These are phyloP conservation scores for Aphis craccivora DNA, from an alignment of 1,140 invertebrate species.

Conservation along the genomic window DNA sequence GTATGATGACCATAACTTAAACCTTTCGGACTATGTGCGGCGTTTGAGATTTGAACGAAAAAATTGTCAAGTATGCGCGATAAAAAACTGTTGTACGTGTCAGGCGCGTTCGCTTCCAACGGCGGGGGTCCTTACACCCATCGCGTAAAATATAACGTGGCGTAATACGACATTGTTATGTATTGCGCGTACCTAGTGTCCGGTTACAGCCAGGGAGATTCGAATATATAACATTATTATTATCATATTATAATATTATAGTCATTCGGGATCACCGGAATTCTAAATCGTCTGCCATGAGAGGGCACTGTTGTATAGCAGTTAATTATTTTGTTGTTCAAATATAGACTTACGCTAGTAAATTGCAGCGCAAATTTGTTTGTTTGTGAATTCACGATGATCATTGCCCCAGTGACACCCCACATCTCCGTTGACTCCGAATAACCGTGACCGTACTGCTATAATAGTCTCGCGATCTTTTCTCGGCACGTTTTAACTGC, in stretches of 20 bases:
- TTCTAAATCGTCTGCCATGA: background rate
- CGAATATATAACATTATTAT: background rate
- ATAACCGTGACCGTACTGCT: background rate
- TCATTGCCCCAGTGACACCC: background rate
- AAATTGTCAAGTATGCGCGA: background rate
- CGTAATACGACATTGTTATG: background rate
- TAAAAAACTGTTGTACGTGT: conserved; percentile 23
- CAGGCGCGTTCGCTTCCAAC: background rate
- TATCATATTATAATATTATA: background rate
- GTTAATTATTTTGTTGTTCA: background rate
- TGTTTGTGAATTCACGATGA: background rate
- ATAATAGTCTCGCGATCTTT: background rate
- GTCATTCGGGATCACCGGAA: background rate
- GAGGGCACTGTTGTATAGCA: background rate
- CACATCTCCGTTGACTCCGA: background rate
- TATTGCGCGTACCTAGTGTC: background rate
- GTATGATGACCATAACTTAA: background rate
- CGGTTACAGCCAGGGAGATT: background rate
- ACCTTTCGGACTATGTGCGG: background rate
- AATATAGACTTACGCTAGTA: background rate
- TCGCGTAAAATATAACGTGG: background rate
- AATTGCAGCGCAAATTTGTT: background rate
- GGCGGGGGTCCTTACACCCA: background rate
- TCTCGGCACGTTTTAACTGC: background rate
- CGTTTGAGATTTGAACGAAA: background rate